A percentile compares a stretch with the other conserved stretches of the same genome.
Evolutionary conservation across 53 echinoderm and acorn worm species (phyloP).

Genomic region (Antedon mediterranea): DNA sequence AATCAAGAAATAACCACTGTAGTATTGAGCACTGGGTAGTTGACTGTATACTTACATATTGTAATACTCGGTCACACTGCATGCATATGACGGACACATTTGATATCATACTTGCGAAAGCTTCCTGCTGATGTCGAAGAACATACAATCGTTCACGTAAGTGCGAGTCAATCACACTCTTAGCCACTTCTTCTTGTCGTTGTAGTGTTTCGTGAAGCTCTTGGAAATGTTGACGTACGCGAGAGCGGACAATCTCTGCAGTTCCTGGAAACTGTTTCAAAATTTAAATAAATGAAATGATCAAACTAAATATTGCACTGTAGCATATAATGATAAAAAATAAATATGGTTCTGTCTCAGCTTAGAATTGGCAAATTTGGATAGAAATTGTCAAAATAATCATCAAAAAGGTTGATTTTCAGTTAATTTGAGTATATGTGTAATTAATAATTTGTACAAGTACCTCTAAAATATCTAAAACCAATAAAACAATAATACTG

Average conservation of each 20-base stretch:
- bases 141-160: constrained; percentile 61
- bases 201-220: constrained; percentile 73
- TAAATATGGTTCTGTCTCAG: not conserved
- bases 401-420: too few relatives aligned
- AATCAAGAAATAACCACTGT: too few relatives aligned
- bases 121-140: constrained; percentile 80
- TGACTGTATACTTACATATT: constrained; percentile 44
- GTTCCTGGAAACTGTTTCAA: constrained; percentile 92
- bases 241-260: constrained; percentile 69
- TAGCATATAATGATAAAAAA: too few relatives aligned
- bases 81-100: constrained; percentile 55
- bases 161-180: constrained; percentile 77
- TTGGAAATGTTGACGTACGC: constrained; percentile 59
- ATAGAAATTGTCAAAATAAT: too few relatives aligned
- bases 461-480: too few relatives aligned
- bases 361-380: not conserved
- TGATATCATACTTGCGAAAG: constrained; percentile 42
- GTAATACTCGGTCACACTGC: constrained; percentile 61
- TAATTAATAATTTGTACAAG: too few relatives aligned
- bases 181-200: constrained; percentile 75
- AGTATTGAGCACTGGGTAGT: too few relatives aligned
- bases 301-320: too few relatives aligned
- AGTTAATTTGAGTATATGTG: too few relatives aligned
- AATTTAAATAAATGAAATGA: too few relatives aligned
- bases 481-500: too few relatives aligned